Conservation (phyloP, 2,113 vertebrate genomes). For the Mormyrus lacerda region DNA sequence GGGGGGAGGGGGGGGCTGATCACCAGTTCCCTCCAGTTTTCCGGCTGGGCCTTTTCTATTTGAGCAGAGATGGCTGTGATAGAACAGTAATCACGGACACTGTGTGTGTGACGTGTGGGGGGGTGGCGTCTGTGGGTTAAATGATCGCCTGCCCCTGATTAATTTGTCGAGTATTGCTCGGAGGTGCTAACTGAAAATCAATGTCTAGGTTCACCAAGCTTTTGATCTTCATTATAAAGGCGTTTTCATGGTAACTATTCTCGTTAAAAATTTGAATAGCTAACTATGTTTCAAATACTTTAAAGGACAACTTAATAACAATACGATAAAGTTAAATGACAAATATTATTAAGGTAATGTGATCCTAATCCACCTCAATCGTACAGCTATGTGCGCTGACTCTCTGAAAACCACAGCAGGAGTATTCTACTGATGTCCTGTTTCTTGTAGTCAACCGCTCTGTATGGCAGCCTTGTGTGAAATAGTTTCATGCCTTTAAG, state of each 20-base stretch:
- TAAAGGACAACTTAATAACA: neutral
- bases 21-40: neutral
- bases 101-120: neutral
- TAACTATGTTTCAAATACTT: neutral
- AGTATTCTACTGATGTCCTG: neutral
- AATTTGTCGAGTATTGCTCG: neutral
- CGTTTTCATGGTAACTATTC: neutral
- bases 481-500: neutral
- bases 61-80: neutral
- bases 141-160: neutral
- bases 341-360: neutral
- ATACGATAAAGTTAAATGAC: neutral
- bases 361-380: neutral
- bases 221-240: neutral
- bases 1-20: neutral
- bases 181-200: neutral
- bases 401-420: neutral
- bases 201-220: neutral
- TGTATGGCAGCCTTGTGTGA: neutral
- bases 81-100: neutral
- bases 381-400: neutral
- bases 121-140: neutral
- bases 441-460: neutral
- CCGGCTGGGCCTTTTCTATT: neutral
- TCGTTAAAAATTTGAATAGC: neutral